A percentile compares a stretch with the other conserved stretches of the same genome.
Evolutionary conservation across 2,113 vertebrate species (phyloP).

Genomic region (Scatophagus argus): DNA sequence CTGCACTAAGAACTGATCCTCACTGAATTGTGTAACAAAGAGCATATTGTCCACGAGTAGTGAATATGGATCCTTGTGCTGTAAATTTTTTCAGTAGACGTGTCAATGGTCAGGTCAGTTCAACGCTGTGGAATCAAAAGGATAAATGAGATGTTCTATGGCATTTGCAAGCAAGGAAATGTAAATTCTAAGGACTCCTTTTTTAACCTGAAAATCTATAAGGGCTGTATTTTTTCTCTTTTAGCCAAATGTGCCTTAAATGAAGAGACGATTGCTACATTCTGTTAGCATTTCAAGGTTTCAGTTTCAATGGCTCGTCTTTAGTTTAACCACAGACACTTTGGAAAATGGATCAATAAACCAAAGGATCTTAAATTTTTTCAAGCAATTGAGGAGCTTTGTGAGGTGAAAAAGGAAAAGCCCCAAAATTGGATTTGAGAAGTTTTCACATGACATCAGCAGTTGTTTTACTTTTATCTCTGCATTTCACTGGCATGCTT

Average conservation of each 20-base stretch:
- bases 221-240: conserved; percentile 1
- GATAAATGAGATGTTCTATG: background rate
- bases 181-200: background rate
- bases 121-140: background rate
- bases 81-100: background rate
- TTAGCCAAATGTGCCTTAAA: conserved; percentile 12
- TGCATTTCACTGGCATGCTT: background rate
- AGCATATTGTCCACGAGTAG: background rate
- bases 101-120: background rate
- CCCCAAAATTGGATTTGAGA: background rate
- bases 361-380: background rate
- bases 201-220: background rate
- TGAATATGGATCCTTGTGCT: background rate
- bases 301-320: background rate
- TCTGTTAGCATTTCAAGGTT: background rate
- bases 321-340: background rate
- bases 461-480: background rate
- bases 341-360: conserved; percentile 19
- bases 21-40: background rate
- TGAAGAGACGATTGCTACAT: background rate
- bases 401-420: background rate
- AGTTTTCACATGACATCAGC: conserved; percentile 4
- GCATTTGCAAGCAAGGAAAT: background rate
- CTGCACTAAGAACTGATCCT: background rate
- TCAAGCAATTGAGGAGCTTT: background rate